phyloP scores from a whole-genome alignment of 2,113 vertebrate species.

The Xerus inauris region DNA sequence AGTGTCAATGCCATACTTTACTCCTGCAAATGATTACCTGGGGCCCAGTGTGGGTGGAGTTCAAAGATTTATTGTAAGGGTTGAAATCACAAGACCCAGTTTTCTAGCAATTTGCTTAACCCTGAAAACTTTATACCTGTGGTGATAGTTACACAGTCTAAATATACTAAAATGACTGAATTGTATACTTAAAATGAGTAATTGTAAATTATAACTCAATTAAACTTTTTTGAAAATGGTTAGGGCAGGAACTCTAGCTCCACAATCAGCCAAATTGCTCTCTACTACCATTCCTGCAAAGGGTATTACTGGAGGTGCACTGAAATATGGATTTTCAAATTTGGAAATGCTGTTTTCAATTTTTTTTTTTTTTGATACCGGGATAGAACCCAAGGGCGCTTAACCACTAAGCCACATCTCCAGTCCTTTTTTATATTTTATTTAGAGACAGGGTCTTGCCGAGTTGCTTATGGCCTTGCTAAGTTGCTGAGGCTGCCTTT shows the following conservation, averaged over 20 bases:
- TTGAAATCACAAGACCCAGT: not conserved
- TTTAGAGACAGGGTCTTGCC: no score
- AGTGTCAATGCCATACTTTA: not conserved
- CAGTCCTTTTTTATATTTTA: no score
- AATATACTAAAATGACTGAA: not conserved
- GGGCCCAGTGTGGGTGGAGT: not conserved
- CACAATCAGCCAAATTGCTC: not conserved
- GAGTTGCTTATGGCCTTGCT: no score
- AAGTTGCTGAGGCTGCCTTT: no score
- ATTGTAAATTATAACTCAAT: slow-evolving; percentile 1
- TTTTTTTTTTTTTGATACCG: no score
- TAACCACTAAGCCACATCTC: no score
- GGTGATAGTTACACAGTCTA: not conserved
- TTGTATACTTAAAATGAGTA: not conserved
- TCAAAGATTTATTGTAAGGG: not conserved
- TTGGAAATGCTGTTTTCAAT: not conserved
- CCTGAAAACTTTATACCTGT: not conserved
- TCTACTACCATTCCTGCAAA: not conserved
- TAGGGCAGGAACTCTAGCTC: not conserved
- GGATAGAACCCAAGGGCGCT: no score
- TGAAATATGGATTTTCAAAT: not conserved
- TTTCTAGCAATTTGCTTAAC: slow-evolving; percentile 41
- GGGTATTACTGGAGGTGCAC: not conserved
- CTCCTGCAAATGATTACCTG: not conserved
- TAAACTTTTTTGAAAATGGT: not conserved